A percentile compares a stretch with the other conserved stretches of the same genome.
Evolutionary conservation across 2,888 invertebrate species (phyloP).

Genomic region (Halictus quadricinctus): DNA sequence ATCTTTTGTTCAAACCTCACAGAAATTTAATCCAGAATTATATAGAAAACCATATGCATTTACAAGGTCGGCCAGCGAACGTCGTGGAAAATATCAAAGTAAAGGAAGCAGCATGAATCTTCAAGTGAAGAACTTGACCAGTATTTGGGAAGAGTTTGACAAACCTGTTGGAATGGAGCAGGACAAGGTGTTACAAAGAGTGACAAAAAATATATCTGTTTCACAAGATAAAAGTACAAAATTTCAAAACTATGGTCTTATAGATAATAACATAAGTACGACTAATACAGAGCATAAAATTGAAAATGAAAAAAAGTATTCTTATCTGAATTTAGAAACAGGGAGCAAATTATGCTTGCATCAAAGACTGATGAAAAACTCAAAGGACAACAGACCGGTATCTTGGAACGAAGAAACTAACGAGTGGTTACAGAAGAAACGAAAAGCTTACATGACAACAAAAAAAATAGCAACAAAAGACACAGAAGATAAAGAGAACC

Average conservation of each 20-base stretch:
- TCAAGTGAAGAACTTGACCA: neutral
- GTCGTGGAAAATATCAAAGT: conserved; percentile 12
- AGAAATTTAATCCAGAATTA: conserved; percentile 80
- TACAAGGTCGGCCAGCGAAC: conserved; percentile 74
- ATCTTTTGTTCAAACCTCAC: conserved; percentile 84
- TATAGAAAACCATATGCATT: conserved; percentile 78
- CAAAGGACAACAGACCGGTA: conserved; percentile 73
- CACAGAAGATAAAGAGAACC: conserved; percentile 75
- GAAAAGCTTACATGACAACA: conserved; percentile 74
- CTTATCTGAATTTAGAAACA: conserved; percentile 72
- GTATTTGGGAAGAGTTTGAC: conserved; percentile 16
- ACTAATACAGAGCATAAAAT: neutral
- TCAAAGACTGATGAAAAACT: conserved; percentile 24
- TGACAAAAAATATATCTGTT: conserved; percentile 75
- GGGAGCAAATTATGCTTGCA: conserved; percentile 36
- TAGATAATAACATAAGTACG: conserved; percentile 63
- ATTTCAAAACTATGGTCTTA: conserved; percentile 78
- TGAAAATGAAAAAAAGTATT: conserved; percentile 58
- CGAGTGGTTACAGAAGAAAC: conserved; percentile 77
- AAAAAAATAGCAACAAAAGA: conserved; percentile 62
- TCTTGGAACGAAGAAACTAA: conserved; percentile 79
- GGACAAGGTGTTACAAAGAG: conserved; percentile 72
- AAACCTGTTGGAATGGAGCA: conserved; percentile 60
- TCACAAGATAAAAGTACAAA: conserved; percentile 73
- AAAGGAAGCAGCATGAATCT: conserved; percentile 1